Base-by-base conservation (phyloP, 2,888 invertebrate species). In the Cepaea hortensis region DNA sequence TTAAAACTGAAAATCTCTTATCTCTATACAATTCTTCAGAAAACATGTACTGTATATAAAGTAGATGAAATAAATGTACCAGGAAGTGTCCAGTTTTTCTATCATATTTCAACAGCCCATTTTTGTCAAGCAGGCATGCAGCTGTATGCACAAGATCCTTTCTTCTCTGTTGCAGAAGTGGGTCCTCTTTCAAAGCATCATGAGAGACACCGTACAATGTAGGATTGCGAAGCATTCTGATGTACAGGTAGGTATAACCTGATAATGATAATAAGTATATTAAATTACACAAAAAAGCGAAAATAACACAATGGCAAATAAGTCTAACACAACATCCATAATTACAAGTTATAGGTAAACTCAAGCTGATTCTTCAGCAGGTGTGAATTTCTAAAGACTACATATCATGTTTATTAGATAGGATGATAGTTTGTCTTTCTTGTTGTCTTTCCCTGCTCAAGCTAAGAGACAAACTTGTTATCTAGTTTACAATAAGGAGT, bases 121-220 rank as follows among this genome's bases (percentile, higher is more conserved):
- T 97, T 90, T 98, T 97, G 95, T 99, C 99, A 81, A 99, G 95
- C 88, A 97, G 95, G 62, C 97, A 95, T 0, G 98, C 98, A 0
- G 99, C 99, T 0, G 99, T 99, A 93, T 99, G 99, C 20, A 99
- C 96, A 11, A 99, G 95, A 95, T 99, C 99, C 0, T 98, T 98
- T 65, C 99, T 95, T 91, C 98, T 97, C 90, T 97, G 96, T 93
- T 99, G 98, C 89, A 99, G 94, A 15, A 97, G 94, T 0, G 96
- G 96, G 95, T 99, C 99, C 55, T 97, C 96, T 90, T 97, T 96
- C 20, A 96, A 92, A 79, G 91, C 88, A 81, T 95, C 94, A 85
- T 92, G 91, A 0, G 96, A 95, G n/a, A 99, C 96, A 0, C 98
- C 98, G 94, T 99, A 99, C 48, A 99, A 94, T 0, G 96, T 96